Conservation (phyloP, 2,888 invertebrate species). For the Conchocele bisecta region DNA sequence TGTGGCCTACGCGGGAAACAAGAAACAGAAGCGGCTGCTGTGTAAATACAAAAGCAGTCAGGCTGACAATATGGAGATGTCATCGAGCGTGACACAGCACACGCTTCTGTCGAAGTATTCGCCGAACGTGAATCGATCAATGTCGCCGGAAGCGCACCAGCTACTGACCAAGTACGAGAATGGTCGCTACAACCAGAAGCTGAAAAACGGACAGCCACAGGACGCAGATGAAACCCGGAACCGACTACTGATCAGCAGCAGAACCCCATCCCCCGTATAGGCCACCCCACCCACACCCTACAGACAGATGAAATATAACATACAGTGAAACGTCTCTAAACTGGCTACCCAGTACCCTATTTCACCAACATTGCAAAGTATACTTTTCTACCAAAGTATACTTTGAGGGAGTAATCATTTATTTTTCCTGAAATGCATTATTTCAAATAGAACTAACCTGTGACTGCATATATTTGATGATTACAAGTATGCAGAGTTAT, state of each 20-base stretch:
- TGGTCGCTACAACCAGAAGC: conserved; percentile 22
- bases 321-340: no score
- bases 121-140: conserved; percentile 46
- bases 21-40: conserved; percentile 63
- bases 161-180: conserved; percentile 23
- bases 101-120: conserved; percentile 66
- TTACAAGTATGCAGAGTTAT: no score
- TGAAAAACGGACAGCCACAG: conserved; percentile 1
- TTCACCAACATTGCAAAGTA: no score
- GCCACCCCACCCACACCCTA: no score
- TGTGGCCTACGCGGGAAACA: conserved; percentile 48
- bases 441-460: no score
- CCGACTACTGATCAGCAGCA: conserved; percentile 20
- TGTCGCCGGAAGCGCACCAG: conserved; percentile 18
- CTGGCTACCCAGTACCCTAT: no score
- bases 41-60: conserved; percentile 44
- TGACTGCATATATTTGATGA: no score
- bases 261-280: conserved; percentile 28
- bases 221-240: background rate
- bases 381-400: no score
- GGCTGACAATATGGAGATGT: conserved; percentile 57
- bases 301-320: no score
- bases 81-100: conserved; percentile 60
- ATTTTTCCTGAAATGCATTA: no score
- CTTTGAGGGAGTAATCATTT: no score